phyloP scores from a whole-genome alignment of 2,888 invertebrate species.

The Campoletis raptor region DNA sequence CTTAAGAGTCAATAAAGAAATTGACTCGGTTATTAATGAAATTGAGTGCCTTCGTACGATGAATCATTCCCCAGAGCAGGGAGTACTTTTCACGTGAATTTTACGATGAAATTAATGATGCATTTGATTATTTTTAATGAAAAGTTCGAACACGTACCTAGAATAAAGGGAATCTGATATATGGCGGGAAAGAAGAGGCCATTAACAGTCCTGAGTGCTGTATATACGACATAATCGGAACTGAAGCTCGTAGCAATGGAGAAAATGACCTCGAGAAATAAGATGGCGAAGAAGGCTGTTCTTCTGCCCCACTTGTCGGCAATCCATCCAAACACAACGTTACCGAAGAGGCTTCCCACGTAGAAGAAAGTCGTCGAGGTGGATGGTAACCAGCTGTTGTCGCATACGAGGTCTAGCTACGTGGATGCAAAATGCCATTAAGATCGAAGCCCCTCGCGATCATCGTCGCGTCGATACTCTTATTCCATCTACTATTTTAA shows the following conservation, averaged over 20 bases:
- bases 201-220: constrained; percentile 87
- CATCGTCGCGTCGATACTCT: constrained; percentile 7
- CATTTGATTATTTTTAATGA: background rate
- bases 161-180: constrained; percentile 89
- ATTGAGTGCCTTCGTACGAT: background rate
- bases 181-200: constrained; percentile 89
- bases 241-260: constrained; percentile 88
- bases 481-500: background rate
- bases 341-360: constrained; percentile 89
- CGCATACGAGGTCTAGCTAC: constrained; percentile 89
- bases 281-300: constrained; percentile 88
- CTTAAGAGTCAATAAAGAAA: background rate
- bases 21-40: too few relatives aligned
- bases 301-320: constrained; percentile 89
- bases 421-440: constrained; percentile 83
- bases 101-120: background rate
- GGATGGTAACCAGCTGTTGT: constrained; percentile 88
- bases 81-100: background rate
- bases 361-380: constrained; percentile 89
- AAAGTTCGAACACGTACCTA: constrained; percentile 84
- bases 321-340: constrained; percentile 89
- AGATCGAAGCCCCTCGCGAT: constrained; percentile 73
- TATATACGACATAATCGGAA: constrained; percentile 87
- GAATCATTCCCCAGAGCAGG: background rate
- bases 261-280: constrained; percentile 87